Base-by-base conservation (phyloP, 1,140 invertebrate genomes). In the Camponotus floridanus region DNA sequence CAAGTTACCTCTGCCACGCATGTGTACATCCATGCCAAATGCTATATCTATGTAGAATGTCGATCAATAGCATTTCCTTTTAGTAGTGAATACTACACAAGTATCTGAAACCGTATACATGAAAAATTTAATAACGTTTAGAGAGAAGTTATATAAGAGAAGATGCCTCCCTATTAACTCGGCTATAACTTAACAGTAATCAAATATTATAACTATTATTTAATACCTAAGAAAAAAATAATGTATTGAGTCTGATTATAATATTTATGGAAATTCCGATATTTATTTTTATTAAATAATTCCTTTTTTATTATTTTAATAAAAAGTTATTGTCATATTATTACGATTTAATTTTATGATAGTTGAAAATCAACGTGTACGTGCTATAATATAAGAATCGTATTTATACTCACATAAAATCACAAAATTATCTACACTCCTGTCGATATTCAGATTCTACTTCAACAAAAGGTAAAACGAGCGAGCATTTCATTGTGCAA, bases 51-150 rank as follows among this genome's bases (percentile, higher is more conserved):
- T 76, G 15, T 59, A 9, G 3, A 79, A 21, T 2, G 8, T n/a
- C 36, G 51, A 70, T 70, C 78, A 80, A 80, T 80, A 80, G 51
- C 18, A 42, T 59, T 80, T 70, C 15, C 21, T 80, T 70, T 57
- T 42, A 70, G 15, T 6, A 3, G 13, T 45, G 45, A 2, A 11
- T 26, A 7, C 15, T 65, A 8, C 11, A 11, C 11, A 3, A 42
- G 4, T 21, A 57, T 42, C 13, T 2, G 9, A 80, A 55, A 3
- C 39, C 9, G 21, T 18, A 21, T 39, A 26, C 21, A 42, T 57
- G 8, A 1, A 39, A 48, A 70, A 3, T 80, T 57, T 68, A 55
- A 79, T 68, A 79, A 68, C 18, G 9, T 31, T 67, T 80, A 42
- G 45, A 36, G 0, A 45, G 15, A 68, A 70, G 15, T 31, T 42